Conservation (phyloP, 2,797 vertebrate genomes). For the Sebastes goodei region DNA sequence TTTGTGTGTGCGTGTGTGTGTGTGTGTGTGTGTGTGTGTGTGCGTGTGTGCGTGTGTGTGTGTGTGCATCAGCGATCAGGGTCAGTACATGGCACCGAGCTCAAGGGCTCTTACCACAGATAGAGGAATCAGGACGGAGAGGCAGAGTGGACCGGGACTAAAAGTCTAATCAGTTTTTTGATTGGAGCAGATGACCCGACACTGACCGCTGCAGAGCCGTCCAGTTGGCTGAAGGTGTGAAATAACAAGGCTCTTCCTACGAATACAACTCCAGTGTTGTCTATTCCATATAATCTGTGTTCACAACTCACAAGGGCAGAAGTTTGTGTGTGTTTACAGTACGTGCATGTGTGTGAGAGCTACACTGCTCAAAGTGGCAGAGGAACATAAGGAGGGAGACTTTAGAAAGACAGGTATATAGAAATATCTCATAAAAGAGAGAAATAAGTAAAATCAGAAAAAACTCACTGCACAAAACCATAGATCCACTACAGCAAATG, state of each 20-base stretch:
- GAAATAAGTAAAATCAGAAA: not conserved
- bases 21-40: constrained; percentile 1
- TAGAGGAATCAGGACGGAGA: constrained; percentile 48
- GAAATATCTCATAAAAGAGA: not conserved
- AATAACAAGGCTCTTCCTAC: constrained; percentile 38
- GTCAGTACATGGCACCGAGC: constrained; percentile 59
- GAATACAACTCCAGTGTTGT: constrained; percentile 5
- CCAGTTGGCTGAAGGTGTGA: constrained; percentile 25
- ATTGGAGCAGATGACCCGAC: constrained; percentile 59
- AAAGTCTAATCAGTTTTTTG: constrained; percentile 73
- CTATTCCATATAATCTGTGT: constrained; percentile 13
- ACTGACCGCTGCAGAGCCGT: constrained; percentile 29
- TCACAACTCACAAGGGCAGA: not conserved
- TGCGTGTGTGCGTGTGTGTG: not conserved
- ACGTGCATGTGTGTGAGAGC: not conserved
- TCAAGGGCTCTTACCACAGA: constrained; percentile 63
- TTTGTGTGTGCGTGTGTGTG: not conserved
- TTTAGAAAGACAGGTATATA: not conserved
- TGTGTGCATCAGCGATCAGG: constrained; percentile 46
- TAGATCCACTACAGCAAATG: not conserved
- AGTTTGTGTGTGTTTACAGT: constrained; percentile 3
- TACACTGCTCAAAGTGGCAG: not conserved
- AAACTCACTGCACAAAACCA: not conserved
- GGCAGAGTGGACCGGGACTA: constrained; percentile 40
- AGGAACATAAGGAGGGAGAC: not conserved